A percentile compares a stretch with the other conserved stretches of the same genome.
Conservation (phyloP, 1,140 invertebrate genomes). For the Lepidurus arcticus region DNA sequence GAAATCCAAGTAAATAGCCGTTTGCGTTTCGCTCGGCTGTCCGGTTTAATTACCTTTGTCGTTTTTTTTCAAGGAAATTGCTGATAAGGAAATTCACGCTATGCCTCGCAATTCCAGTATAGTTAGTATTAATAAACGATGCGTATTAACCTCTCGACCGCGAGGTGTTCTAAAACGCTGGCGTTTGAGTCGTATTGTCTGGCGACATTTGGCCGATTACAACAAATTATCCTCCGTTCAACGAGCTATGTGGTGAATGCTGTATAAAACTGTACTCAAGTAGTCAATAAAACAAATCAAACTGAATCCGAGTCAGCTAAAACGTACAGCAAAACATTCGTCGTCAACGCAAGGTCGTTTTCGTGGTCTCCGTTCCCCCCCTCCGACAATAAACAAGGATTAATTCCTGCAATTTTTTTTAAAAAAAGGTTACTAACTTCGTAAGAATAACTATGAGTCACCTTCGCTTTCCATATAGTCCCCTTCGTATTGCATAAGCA, state of each 20-base stretch:
- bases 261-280: not conserved
- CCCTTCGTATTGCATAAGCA: slow-evolving; percentile 5
- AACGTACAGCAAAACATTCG: not conserved
- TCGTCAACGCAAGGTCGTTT: not conserved
- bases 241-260: slow-evolving; percentile 71
- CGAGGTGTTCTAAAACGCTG: slow-evolving; percentile 66
- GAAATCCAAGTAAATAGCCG: slow-evolving; percentile 54
- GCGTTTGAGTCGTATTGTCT: slow-evolving; percentile 80
- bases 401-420: not conserved
- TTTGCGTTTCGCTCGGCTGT: not conserved
- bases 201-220: slow-evolving; percentile 80
- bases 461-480: slow-evolving; percentile 6
- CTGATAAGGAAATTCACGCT: slow-evolving; percentile 63
- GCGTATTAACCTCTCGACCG: slow-evolving; percentile 71
- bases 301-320: not conserved
- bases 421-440: not conserved
- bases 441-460: not conserved
- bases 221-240: slow-evolving; percentile 82
- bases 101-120: slow-evolving; percentile 67
- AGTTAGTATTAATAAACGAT: slow-evolving; percentile 60
- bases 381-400: slow-evolving; percentile 8
- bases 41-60: slow-evolving; percentile 2
- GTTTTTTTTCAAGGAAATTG: slow-evolving; percentile 51
- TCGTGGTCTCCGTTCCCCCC: not conserved
- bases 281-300: slow-evolving; percentile 22